A percentile compares a stretch with the other conserved stretches of the same genome.
Evolutionary conservation across 2,888 invertebrate genomes (phyloP).

Genomic region (Horisme vitalbata): DNA sequence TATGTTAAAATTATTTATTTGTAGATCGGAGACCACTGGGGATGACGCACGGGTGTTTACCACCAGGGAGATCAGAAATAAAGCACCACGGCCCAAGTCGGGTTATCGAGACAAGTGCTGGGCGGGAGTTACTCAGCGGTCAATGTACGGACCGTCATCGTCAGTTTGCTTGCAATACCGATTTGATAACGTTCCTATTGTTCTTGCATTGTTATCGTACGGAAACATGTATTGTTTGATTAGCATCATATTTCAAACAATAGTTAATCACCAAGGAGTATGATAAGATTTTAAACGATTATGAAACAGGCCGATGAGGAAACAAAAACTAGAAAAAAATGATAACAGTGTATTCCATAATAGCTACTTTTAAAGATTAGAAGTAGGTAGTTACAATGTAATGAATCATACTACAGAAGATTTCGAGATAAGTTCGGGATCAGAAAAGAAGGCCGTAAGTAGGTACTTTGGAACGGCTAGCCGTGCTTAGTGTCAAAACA

Average conservation of each 20-base stretch:
- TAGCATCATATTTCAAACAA: conserved; percentile 27
- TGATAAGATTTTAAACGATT: conserved; percentile 36
- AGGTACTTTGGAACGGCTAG: too few species aligned
- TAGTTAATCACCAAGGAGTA: conserved; percentile 31
- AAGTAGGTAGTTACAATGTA: too few species aligned
- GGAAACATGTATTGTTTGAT: conserved; percentile 44
- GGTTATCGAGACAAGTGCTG: conserved; percentile 62
- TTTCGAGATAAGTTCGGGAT: too few species aligned
- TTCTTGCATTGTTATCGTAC: conserved; percentile 49
- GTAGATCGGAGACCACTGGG: conserved; percentile 64
- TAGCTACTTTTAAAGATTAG: background rate
- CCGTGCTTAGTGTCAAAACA: conserved; percentile 3
- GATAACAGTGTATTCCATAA: conserved; percentile 7
- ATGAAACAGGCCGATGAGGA: conserved; percentile 24
- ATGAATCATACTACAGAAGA: too few species aligned
- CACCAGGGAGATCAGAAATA: conserved; percentile 75
- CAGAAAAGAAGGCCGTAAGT: background rate
- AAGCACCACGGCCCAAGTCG: conserved; percentile 58
- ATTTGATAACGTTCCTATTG: conserved; percentile 65
- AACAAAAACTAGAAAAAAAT: conserved; percentile 5
- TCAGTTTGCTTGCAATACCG: conserved; percentile 54
- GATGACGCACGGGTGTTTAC: conserved; percentile 77
- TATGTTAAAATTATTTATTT: conserved; percentile 66
- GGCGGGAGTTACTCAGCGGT: conserved; percentile 61
- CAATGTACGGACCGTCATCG: conserved; percentile 61